A percentile compares a stretch with the other conserved stretches of the same genome.
These are phyloP conservation scores for Pelmatolapia mariae DNA, from an alignment of 2,113 vertebrate species.

Conservation along the genomic window DNA sequence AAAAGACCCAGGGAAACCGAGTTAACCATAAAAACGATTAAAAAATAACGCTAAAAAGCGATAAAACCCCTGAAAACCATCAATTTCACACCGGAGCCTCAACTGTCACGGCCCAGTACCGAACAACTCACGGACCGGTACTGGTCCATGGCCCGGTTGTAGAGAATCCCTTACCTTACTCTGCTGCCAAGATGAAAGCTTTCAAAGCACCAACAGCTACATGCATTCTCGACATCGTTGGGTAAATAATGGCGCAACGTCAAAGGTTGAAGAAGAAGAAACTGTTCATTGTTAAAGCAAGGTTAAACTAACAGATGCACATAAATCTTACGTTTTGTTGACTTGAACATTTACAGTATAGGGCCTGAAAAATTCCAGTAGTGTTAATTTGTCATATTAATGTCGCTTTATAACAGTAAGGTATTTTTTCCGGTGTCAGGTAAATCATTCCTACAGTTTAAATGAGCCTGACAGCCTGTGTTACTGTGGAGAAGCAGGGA, in stretches of 20 bases:
- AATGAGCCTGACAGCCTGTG: accelerated
- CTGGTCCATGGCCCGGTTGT: background rate
- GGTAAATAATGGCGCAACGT: accelerated
- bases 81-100: background rate
- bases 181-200: background rate
- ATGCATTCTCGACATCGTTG: accelerated
- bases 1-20: background rate
- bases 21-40: accelerated
- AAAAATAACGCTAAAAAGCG: background rate
- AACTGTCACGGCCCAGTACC: background rate
- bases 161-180: background rate
- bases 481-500: background rate
- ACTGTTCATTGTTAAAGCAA: background rate
- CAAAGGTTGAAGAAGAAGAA: background rate
- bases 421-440: background rate
- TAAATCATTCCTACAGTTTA: background rate
- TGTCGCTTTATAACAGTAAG: background rate
- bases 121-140: background rate
- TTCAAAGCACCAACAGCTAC: background rate
- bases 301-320: background rate
- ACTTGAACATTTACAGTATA: background rate
- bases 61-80: background rate
- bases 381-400: background rate
- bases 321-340: accelerated
- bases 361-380: background rate